Conservation (phyloP, 2,888 invertebrate species). For the Meteorus cinctellus region DNA sequence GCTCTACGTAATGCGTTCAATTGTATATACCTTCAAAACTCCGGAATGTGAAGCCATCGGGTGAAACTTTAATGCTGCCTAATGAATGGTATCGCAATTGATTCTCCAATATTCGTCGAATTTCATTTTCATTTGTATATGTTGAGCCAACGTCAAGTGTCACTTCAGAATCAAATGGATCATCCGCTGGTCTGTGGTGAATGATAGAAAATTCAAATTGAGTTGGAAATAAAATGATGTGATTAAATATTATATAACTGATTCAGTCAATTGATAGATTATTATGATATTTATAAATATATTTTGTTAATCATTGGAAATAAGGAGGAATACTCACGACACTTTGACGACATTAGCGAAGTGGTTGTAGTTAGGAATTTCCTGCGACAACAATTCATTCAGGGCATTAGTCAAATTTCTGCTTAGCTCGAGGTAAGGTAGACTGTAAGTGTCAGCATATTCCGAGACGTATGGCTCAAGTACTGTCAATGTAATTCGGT, state of each 20-base stretch:
- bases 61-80: conserved; percentile 76
- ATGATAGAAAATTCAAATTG: conserved; percentile 30
- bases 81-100: conserved; percentile 77
- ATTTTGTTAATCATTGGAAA: neutral
- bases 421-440: conserved; percentile 77
- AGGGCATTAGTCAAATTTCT: conserved; percentile 77
- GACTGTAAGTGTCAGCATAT: conserved; percentile 78
- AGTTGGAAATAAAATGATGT: neutral
- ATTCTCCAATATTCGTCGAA: conserved; percentile 75
- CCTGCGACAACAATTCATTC: conserved; percentile 75
- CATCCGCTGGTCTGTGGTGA: conserved; percentile 75
- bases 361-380: conserved; percentile 57
- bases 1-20: neutral
- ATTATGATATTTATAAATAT: neutral
- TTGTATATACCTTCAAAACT: conserved; percentile 75
- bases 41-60: conserved; percentile 78
- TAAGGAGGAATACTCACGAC: conserved; percentile 76
- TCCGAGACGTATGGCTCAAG: conserved; percentile 78
- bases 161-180: conserved; percentile 79
- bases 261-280: conserved; percentile 5
- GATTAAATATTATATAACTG: neutral
- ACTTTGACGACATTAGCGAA: conserved; percentile 80
- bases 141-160: conserved; percentile 82
- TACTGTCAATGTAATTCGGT: conserved; percentile 77
- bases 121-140: conserved; percentile 75